phyloP scores from a whole-genome alignment of 2,888 invertebrate species.

The Marasmarcha lunaedactyla region DNA sequence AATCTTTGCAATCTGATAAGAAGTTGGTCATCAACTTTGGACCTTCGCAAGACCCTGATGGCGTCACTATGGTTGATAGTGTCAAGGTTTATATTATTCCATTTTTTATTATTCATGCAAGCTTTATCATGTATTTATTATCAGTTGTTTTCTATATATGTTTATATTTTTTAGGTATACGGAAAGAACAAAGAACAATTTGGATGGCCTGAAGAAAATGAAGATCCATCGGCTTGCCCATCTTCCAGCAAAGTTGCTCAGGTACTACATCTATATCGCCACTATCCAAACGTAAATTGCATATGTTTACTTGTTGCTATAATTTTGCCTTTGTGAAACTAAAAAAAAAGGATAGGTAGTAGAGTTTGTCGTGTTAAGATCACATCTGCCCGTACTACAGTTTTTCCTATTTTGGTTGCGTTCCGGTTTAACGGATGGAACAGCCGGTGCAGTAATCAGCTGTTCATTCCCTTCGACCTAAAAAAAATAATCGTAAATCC shows the following conservation, averaged over 20 bases:
- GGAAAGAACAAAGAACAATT: constrained; percentile 96
- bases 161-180: constrained; percentile 68
- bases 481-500: too few species aligned
- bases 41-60: constrained; percentile 87
- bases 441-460: too few species aligned
- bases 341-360: too few species aligned
- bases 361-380: too few species aligned
- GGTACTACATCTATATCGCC: too few species aligned
- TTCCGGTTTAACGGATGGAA: too few species aligned
- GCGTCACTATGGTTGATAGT: constrained; percentile 93
- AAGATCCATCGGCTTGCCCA: constrained; percentile 74
- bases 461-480: too few species aligned
- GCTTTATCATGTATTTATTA: neutral
- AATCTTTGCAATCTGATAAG: constrained; percentile 92
- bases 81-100: constrained; percentile 83
- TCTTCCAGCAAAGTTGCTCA: constrained; percentile 55
- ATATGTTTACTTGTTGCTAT: too few species aligned
- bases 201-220: constrained; percentile 96
- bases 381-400: too few species aligned
- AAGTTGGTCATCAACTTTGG: constrained; percentile 87
- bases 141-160: neutral
- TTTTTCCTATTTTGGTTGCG: too few species aligned
- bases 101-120: neutral
- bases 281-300: too few species aligned
- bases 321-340: neutral